A percentile compares a stretch with the other conserved stretches of the same genome.
phyloP scores from a whole-genome alignment of 2,113 vertebrate genomes.

The Halichoerus grypus region DNA sequence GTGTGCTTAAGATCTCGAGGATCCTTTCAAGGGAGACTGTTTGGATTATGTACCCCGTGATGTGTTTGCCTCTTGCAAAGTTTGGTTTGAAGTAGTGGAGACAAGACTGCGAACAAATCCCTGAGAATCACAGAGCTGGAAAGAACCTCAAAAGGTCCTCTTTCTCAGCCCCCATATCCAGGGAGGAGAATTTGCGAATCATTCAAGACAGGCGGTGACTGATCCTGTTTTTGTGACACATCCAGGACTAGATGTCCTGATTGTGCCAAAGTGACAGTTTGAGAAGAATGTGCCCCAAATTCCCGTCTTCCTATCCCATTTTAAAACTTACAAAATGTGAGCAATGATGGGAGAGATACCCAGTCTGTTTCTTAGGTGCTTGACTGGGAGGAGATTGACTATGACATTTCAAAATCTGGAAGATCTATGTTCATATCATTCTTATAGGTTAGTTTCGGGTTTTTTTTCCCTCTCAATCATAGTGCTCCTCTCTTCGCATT shows the following conservation, averaged over 20 bases:
- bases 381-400: not conserved
- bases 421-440: not conserved
- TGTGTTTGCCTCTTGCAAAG: constrained; percentile 54
- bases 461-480: not conserved
- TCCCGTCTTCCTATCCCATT: not conserved
- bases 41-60: constrained; percentile 64
- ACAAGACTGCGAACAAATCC: constrained; percentile 64
- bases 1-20: not conserved
- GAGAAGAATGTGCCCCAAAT: not conserved
- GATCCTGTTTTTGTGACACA: not conserved
- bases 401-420: not conserved
- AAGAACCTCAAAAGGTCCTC: not conserved
- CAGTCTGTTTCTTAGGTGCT: not conserved
- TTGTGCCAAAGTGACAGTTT: constrained; percentile 3
- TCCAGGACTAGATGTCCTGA: not conserved
- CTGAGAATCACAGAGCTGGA: not conserved
- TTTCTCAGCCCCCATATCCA: not conserved
- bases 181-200: not conserved
- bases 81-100: constrained; percentile 73
- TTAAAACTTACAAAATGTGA: not conserved
- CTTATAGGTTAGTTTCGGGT: not conserved
- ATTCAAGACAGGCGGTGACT: not conserved
- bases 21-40: constrained; percentile 62
- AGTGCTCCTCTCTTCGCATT: not conserved
- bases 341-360: not conserved